Evolutionary conservation across 2,888 invertebrate genomes (phyloP).

Genomic region (Poecilobothrus nobilitatus): DNA sequence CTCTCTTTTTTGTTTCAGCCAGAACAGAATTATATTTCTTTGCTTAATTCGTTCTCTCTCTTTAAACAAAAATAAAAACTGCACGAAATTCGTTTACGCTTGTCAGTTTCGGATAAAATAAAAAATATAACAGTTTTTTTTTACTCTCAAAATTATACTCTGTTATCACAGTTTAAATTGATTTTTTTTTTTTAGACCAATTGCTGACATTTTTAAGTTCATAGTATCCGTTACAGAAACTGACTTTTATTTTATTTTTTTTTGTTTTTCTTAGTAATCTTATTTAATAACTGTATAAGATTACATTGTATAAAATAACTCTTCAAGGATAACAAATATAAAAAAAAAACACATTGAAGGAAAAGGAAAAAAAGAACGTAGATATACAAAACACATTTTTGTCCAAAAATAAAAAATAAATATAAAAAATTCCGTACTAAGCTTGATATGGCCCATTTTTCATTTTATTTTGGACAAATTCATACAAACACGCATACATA

Average conservation of each 20-base stretch:
- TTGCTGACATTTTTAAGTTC: not conserved
- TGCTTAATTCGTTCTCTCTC: no score
- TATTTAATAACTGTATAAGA: not conserved
- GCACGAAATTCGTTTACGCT: not conserved
- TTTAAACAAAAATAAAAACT: not conserved
- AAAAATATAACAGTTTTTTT: no score
- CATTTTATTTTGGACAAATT: not conserved
- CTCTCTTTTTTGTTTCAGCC: no score
- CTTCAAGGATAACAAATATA: not conserved
- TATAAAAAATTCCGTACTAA: not conserved
- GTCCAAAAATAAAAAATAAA: not conserved
- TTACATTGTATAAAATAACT: not conserved
- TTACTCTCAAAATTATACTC: not conserved
- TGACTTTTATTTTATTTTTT: not conserved
- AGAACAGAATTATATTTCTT: no score
- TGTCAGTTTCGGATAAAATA: not conserved
- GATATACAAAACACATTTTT: not conserved
- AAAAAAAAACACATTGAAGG: not conserved
- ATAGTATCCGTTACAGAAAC: not conserved
- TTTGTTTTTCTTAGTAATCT: not conserved
- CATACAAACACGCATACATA: no score
- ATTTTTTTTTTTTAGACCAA: no score
- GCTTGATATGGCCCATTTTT: conserved; percentile 3
- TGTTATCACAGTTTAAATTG: not conserved
- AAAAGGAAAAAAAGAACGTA: not conserved